Evolutionary conservation across 2,797 vertebrate genomes (phyloP), one percentile per base, ranked within the genome.

Genomic region (Sebastes ruberrimus): DNA sequence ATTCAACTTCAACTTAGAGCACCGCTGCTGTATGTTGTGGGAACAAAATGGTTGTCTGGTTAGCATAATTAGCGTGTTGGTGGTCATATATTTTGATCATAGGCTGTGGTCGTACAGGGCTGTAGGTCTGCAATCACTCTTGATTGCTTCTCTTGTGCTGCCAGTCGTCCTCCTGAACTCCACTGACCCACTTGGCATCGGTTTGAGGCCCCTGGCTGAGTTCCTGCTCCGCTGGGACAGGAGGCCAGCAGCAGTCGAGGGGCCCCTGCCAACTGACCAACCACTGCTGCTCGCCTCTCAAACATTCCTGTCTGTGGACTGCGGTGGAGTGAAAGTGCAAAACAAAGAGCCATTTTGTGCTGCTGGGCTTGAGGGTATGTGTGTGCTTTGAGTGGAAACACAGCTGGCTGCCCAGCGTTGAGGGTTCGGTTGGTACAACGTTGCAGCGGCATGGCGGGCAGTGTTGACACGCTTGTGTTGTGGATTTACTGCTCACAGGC

Each of bases 321-420:
- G 75, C 61, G 70, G 74, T 61, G 68, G 86, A 86, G 82, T 79
- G 61, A 83, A 88, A 90, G 87, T 38, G 27, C 74, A 80, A 90
- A 91, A 96, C 93, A 95, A 95, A 93, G 93, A 76, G 23, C 76
- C 62, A 84, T 90, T 94, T 94, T 95, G 89, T 95, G 89, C 84
- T 32, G 35, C 53, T n/a, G 68, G 80, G 83, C 59, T 73, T 79
- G 84, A 56, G 69, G 86, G 38, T 42, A 2, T 16, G 38, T 42
- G 78, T 74, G 76, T 27, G 78, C 67, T 57, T 20, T 35, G 78
- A 90, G 87, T 87, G 90, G 84, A 91, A 89, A 88, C 80, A 71
- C 89, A 90, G 88, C 88, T 92, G 86, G 81, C 70, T 75, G 71
- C 61, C 75, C 59, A 69, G 69, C 28, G 38, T 77, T 38, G 23